These are phyloP conservation scores for Nicator chloris DNA, from an alignment of 2,113 vertebrate species.

Conservation along the genomic window DNA sequence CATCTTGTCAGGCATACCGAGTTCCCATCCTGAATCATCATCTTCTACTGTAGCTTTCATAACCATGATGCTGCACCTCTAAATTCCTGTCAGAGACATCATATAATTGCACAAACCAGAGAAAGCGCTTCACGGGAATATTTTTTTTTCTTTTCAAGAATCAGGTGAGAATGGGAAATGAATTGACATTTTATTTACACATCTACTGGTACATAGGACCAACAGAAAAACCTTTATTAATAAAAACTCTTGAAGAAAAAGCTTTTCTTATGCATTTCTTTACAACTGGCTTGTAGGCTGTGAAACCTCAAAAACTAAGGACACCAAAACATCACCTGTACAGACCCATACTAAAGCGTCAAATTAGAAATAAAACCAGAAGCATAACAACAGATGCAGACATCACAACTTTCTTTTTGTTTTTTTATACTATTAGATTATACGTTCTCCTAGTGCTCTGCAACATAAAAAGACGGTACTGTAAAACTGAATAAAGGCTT, in stretches of 20 bases:
- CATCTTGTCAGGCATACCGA: slow-evolving; percentile 91
- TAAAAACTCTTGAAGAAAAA: background rate
- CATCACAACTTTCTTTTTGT: background rate
- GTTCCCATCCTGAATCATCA: slow-evolving; percentile 94
- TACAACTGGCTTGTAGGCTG: background rate
- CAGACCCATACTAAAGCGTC: background rate
- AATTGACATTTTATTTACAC: background rate
- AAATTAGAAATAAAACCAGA: background rate
- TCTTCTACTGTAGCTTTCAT: slow-evolving; percentile 94
- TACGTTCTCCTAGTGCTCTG: rapidly evolving
- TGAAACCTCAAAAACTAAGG: background rate
- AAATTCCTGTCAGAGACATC: background rate
- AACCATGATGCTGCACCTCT: slow-evolving; percentile 80
- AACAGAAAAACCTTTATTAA: background rate
- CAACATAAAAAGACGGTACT: background rate
- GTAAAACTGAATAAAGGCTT: background rate
- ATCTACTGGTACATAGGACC: background rate
- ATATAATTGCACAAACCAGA: background rate
- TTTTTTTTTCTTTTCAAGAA: background rate
- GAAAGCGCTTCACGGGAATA: background rate
- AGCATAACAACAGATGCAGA: background rate
- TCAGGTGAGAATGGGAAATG: background rate
- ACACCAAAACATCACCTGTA: background rate
- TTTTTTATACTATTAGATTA: background rate
- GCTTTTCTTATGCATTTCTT: background rate